Evolutionary conservation across 2,888 invertebrate species (phyloP), one percentile per base, ranked within the genome.

Genomic region (Diarsia mendica): DNA sequence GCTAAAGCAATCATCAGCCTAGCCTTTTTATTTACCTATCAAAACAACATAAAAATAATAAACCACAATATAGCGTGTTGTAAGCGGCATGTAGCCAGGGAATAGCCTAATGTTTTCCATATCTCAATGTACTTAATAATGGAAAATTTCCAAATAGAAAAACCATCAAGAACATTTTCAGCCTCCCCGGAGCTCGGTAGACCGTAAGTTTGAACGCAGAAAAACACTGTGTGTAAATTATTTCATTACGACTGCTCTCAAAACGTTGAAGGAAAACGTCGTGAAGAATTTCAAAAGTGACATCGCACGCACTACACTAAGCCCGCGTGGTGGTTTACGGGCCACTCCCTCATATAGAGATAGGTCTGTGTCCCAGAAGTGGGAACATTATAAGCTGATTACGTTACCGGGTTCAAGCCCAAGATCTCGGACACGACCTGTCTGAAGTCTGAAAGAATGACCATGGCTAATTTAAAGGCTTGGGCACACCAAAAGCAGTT

Each of bases 1-100:
- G 61, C 18, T 53, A 72, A n/a, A 48, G 46, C 20, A 28, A 74
- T 74, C 20, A 73, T 28, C 2, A 13, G 28, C 2, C n/a, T 5
- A 10, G 3, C 15, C 1, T 15, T 28, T 73, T 69, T 49, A n/a
- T 73, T 69, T 44, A 33, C 3, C 11, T n/a, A 23, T 51, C 1
- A 65, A 33, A 48, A 33, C 46, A 28, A 20, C 15, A 28, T 15
- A 10, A 28, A 44, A 72, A 53, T 15, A n/a, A n/a, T n/a, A n/a
- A n/a, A n/a, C n/a, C 20, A 10, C 18, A 68, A 67, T 9, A 48
- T 68, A 9, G 8, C 33, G 46, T 46, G 10, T 6, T 68, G 13
- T 8, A 67, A 53, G 67, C 10, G 1, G 8, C n/a, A 39, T 53
- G 2, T 39, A 8, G 39, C 39, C 2, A 39, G 39, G 4, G 39